Evolutionary conservation across 2,113 vertebrate genomes (phyloP), one percentile per base, ranked within the genome.

Genomic region (Corvus hawaiiensis): DNA sequence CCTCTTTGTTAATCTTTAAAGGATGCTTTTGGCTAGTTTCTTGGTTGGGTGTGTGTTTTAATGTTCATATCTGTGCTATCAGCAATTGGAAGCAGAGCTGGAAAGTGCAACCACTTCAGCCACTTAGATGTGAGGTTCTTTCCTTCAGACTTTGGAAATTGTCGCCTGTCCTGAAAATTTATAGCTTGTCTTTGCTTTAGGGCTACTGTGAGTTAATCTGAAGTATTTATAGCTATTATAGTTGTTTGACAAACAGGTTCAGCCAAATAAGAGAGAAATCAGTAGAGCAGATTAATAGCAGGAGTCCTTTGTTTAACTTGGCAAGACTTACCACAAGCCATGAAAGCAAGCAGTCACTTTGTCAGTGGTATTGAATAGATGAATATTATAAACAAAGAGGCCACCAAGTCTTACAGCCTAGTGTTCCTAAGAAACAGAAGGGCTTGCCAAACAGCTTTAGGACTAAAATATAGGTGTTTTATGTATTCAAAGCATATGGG

Each of bases 271-370:
- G 75, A 93, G 82, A 87, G 74, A 43, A 77, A 81, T 92, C 56
- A 91, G 79, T 44, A 71, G 82, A 85, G 51, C 62, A 68, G 48
- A 93, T 93, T 86, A 94, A 93, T 72, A 76, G 83, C 37, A 54
- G 41, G 62, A 93, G 84, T 77, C 43, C 48, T 93, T 94, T 95
- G 72, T 96, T 96, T 90, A 88, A 93, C 71, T 96, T 94, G 92
- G 87, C 91, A 85, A 78, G 48, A 49, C 59, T 92, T 51, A 82
- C 85, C 91, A 82, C n/a, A 84, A 75, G 46, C 88, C 88, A 67
- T 64, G 85, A 93, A 83, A 92, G 76, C 32, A 87, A 69, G 28
- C 56, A 87, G 69, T 86, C 51, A 44, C 72, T 93, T 92, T 87
- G 80, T 93, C 71, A 83, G 71, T 51, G 21, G 72, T 48, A 56